These are phyloP conservation scores for Sminthurinus aureus DNA, from an alignment of 2,888 invertebrate genomes.

Conservation along the genomic window DNA sequence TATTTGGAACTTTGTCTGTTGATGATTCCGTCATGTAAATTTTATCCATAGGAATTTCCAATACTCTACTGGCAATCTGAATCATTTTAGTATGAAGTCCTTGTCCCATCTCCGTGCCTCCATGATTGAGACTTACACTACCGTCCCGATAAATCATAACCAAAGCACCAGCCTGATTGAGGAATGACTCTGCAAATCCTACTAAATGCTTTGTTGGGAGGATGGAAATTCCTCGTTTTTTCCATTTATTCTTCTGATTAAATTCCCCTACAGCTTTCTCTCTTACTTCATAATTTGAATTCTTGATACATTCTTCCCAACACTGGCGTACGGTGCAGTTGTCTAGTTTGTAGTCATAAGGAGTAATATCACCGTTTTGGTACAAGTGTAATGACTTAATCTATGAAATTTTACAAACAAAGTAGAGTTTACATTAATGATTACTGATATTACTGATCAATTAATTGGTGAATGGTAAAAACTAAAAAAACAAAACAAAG, in stretches of 20 bases:
- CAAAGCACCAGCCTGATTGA: slow-evolving; percentile 86
- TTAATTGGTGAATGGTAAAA: no score
- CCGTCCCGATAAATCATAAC: slow-evolving; percentile 78
- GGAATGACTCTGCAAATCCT: slow-evolving; percentile 59
- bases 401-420: slow-evolving; percentile 61
- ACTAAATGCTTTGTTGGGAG: slow-evolving; percentile 69
- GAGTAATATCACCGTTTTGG: slow-evolving; percentile 77
- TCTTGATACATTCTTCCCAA: slow-evolving; percentile 79
- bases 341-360: slow-evolving; percentile 76
- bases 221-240: slow-evolving; percentile 83
- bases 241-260: slow-evolving; percentile 82
- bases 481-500: neutral
- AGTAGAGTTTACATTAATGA: neutral
- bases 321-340: slow-evolving; percentile 78
- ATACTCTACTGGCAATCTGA: slow-evolving; percentile 75
- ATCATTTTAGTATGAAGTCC: slow-evolving; percentile 96
- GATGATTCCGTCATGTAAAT: slow-evolving; percentile 68
- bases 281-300: slow-evolving; percentile 72
- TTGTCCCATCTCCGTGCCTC: slow-evolving; percentile 93
- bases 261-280: slow-evolving; percentile 70
- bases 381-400: slow-evolving; percentile 77
- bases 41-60: slow-evolving; percentile 74
- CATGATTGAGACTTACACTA: slow-evolving; percentile 66
- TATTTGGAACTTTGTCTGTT: slow-evolving; percentile 79
- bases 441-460: no score